These are phyloP conservation scores for Palloptera scutellata DNA, from an alignment of 2,888 invertebrate genomes.

Conservation along the genomic window DNA sequence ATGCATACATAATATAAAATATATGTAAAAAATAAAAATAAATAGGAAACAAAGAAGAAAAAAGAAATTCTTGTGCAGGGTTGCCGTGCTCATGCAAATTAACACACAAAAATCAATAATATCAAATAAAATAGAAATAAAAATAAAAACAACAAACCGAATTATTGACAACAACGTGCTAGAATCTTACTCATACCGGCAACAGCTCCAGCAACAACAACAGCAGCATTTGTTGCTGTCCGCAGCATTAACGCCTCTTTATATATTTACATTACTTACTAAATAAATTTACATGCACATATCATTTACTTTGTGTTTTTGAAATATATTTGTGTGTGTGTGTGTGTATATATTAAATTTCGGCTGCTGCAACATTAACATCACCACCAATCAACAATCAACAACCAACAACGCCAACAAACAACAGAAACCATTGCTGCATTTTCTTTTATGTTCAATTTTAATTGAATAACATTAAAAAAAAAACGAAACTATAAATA, in stretches of 20 bases:
- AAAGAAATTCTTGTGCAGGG: neutral
- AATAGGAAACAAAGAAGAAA: neutral
- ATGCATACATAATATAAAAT: conserved; percentile 1
- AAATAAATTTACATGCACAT: too few species aligned
- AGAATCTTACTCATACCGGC: conserved; percentile 4
- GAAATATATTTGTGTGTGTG: conserved; percentile 16
- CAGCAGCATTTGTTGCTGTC: conserved; percentile 12
- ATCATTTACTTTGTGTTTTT: neutral
- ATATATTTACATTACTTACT: too few species aligned
- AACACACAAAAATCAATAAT: conserved; percentile 15
- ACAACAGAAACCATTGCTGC: conserved; percentile 13
- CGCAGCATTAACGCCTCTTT: neutral
- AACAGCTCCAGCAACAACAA: conserved; percentile 6
- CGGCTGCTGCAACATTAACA: conserved; percentile 8
- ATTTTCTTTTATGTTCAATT: conserved; percentile 24
- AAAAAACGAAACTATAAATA: conserved; percentile 3
- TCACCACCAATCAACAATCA: conserved; percentile 14
- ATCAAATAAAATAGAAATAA: conserved; percentile 26
- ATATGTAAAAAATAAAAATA: conserved; percentile 5
- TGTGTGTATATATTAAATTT: conserved; percentile 14
- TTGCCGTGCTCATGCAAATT: conserved; percentile 5
- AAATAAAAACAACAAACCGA: neutral
- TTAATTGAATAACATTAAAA: conserved; percentile 23
- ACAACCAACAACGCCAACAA: conserved; percentile 1
- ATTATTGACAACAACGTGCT: conserved; percentile 7